Evolutionary conservation across 2,888 invertebrate species (phyloP), one percentile per base, ranked within the genome.

Genomic region (Nowickia ferox): DNA sequence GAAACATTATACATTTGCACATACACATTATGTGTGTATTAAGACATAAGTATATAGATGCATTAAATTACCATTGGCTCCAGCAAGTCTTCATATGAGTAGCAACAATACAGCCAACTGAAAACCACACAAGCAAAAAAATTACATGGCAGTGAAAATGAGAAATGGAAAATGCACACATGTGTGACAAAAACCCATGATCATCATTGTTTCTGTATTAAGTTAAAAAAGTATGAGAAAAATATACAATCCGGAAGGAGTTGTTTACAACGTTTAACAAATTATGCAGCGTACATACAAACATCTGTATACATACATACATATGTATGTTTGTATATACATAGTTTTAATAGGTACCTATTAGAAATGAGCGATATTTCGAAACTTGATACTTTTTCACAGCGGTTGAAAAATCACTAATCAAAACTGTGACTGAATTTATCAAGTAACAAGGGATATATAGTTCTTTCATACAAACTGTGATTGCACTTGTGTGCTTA

Each of bases 21-120:
- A 30, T 4, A 30, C 30, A 30, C 4, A 30, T 4, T 30, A 30
- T 30, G 30, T 30, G 4, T 30, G 30, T 30, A 30, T 30, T 2
- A 4, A 30, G 2, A 4, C 2, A 3, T 30, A 40, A n/a, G 46
- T n/a, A 63, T 30, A 59, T 69, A 53, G 69, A 81, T 69, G 68
- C 76, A 80, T 83, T 80, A 86, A 71, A 83, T 83, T 83, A 72
- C 83, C 75, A 65, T 79, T 61, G 86, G 86, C 86, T 83, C 82
- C 82, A 71, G 72, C 40, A 75, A 72, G 86, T 83, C 82, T 86
- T 46, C 72, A 82, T 69, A 82, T 59, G 71, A 83, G 77, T 75
- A 82, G 75, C 69, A 69, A 65, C 59, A 72, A 46, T 17, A 59
- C 40, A 74, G 3, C 13, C 40, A 22, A 51, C 40, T 42, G 57